Percentiles rank a stretch among this genome's conserved stretches.
Conservation (phyloP, 2,113 vertebrate species). For the Urocitellus parryii region DNA sequence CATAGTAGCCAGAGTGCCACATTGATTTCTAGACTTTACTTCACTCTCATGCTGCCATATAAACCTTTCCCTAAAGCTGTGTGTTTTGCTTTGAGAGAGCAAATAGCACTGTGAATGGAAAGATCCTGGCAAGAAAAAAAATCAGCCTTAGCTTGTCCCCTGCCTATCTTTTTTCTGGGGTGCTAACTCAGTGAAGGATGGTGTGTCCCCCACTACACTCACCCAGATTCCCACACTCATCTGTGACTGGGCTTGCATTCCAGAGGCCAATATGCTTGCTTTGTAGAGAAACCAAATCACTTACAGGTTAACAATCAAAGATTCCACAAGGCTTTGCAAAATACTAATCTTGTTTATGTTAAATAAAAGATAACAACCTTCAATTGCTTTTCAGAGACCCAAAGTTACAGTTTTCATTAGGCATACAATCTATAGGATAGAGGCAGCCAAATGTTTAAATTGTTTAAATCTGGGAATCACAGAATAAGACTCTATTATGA, state of each 20-base stretch:
- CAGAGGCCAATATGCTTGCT: neutral
- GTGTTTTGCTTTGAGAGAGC: neutral
- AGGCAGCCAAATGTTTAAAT: neutral
- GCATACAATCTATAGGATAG: neutral
- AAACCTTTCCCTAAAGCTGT: neutral
- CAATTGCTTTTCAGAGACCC: neutral
- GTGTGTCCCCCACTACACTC: accelerated
- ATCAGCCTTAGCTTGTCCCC: accelerated
- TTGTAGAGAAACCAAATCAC: neutral
- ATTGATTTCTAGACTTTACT: neutral
- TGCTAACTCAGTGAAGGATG: neutral
- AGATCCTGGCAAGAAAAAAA: neutral
- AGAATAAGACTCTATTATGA: neutral
- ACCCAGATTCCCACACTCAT: accelerated
- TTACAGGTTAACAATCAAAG: neutral
- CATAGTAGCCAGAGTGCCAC: neutral
- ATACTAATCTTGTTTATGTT: neutral
- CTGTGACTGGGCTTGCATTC: neutral
- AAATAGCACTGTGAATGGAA: neutral
- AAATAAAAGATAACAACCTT: neutral
- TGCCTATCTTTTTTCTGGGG: neutral
- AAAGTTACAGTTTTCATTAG: neutral
- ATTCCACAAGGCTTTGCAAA: neutral
- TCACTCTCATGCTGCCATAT: neutral
- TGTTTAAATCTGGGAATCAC: neutral